phyloP scores from a whole-genome alignment of 2,797 vertebrate species.

The Megalops cyprinoides region DNA sequence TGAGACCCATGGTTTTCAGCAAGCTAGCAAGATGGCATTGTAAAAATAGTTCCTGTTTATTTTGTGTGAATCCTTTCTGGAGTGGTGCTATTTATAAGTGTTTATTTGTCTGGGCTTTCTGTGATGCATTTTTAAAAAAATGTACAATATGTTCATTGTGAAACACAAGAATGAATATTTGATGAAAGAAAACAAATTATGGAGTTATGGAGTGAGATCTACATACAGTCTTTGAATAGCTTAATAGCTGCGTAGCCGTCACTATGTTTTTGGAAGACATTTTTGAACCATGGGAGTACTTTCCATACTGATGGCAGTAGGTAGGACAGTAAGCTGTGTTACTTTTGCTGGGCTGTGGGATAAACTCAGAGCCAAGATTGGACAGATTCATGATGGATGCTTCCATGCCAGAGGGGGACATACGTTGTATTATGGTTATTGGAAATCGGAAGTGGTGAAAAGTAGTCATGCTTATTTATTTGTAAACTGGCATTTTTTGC shows the following conservation, averaged over 20 bases:
- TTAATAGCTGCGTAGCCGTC: not conserved
- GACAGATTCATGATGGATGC: constrained; percentile 25
- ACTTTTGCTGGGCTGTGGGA: constrained; percentile 1
- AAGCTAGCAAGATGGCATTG: not conserved
- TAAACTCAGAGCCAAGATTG: constrained; percentile 25
- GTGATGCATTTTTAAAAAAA: constrained; percentile 1
- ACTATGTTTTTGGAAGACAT: constrained; percentile 29
- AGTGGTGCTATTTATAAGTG: not conserved
- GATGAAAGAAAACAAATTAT: constrained; percentile 9
- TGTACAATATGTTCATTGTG: no score
- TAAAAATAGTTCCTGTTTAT: not conserved
- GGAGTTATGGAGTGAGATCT: not conserved
- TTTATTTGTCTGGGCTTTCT: not conserved
- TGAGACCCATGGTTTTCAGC: not conserved
- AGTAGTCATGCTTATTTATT: not conserved
- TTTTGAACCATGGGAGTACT: constrained; percentile 41
- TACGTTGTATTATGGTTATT: not conserved
- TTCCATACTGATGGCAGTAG: constrained; percentile 47
- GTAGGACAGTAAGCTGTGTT: constrained; percentile 19
- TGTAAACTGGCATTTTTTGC: not conserved
- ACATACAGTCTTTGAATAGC: not conserved
- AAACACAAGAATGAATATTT: constrained; percentile 4
- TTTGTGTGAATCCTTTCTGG: not conserved
- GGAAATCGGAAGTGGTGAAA: not conserved
- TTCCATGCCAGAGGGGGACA: constrained; percentile 8